Conservation (phyloP, 2,797 vertebrate species). For the Chelonia mydas region DNA sequence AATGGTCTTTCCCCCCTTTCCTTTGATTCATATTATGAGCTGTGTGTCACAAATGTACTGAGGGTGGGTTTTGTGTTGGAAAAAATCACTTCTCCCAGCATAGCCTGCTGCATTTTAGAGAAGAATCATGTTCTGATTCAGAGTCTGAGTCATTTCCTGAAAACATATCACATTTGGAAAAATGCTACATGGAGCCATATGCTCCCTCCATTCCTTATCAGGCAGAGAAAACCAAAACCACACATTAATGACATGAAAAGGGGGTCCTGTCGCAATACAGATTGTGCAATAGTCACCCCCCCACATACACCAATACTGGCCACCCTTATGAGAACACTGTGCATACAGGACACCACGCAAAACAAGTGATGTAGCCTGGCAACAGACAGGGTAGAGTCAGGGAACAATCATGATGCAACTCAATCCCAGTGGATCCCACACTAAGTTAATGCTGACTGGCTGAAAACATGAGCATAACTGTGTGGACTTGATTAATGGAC, state of each 20-base stretch:
- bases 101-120: not conserved
- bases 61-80: not conserved
- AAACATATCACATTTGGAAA: accelerated
- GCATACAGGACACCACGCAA: accelerated
- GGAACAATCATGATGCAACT: not conserved
- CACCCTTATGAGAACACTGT: not conserved
- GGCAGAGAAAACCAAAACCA: not conserved
- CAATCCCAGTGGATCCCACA: not conserved
- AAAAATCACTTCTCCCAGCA: not conserved
- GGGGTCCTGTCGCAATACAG: too few species aligned
- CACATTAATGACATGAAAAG: accelerated
- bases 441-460: not conserved
- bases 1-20: not conserved
- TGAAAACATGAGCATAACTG: not conserved
- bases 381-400: not conserved
- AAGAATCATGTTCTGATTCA: constrained; percentile 21
- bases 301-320: not conserved
- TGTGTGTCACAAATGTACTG: not conserved
- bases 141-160: not conserved
- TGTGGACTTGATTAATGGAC: not conserved
- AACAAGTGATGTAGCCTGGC: accelerated
- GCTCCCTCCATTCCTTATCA: not conserved
- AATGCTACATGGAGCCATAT: not conserved
- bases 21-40: not conserved
- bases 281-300: not conserved